A percentile compares a stretch with the other conserved stretches of the same genome.
These are phyloP conservation scores for Monochamus saltuarius DNA, from an alignment of 1,140 invertebrate species.

Conservation along the genomic window DNA sequence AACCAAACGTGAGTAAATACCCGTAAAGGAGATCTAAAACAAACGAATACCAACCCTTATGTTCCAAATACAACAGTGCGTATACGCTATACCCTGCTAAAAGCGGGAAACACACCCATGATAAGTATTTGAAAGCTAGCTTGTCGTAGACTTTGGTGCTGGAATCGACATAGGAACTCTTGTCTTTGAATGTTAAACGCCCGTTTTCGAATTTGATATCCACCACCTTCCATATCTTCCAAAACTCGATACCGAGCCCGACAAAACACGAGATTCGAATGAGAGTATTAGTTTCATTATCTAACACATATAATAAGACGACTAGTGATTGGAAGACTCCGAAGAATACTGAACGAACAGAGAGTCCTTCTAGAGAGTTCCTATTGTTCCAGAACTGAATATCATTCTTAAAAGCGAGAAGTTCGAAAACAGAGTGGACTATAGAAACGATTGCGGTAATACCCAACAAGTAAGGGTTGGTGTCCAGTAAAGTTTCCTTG, in stretches of 20 bases:
- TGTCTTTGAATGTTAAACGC: slow-evolving; percentile 81
- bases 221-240: slow-evolving; percentile 98
- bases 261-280: slow-evolving; percentile 90
- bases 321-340: slow-evolving; percentile 96
- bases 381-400: slow-evolving; percentile 99
- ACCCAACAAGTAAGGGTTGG: slow-evolving; percentile 92
- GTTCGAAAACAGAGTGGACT: slow-evolving; percentile 96
- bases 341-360: slow-evolving; percentile 98
- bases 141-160: slow-evolving; percentile 94
- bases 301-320: slow-evolving; percentile 93
- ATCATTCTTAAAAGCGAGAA: slow-evolving; percentile 99
- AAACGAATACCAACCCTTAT: slow-evolving; percentile 92
- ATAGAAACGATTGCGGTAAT: slow-evolving; percentile 92
- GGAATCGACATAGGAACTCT: slow-evolving; percentile 95
- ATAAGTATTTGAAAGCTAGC: slow-evolving; percentile 95
- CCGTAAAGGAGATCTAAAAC: slow-evolving; percentile 94
- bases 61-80: slow-evolving; percentile 95
- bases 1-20: slow-evolving; percentile 97
- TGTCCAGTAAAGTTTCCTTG: slow-evolving; percentile 96
- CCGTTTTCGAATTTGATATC: slow-evolving; percentile 82
- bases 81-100: slow-evolving; percentile 91
- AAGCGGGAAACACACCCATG: slow-evolving; percentile 93
- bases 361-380: slow-evolving; percentile 95
- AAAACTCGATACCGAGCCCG: slow-evolving; percentile 95
- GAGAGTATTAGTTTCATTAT: slow-evolving; percentile 98